Conservation (phyloP, 2,797 vertebrate species). For the Caiman crocodilus region DNA sequence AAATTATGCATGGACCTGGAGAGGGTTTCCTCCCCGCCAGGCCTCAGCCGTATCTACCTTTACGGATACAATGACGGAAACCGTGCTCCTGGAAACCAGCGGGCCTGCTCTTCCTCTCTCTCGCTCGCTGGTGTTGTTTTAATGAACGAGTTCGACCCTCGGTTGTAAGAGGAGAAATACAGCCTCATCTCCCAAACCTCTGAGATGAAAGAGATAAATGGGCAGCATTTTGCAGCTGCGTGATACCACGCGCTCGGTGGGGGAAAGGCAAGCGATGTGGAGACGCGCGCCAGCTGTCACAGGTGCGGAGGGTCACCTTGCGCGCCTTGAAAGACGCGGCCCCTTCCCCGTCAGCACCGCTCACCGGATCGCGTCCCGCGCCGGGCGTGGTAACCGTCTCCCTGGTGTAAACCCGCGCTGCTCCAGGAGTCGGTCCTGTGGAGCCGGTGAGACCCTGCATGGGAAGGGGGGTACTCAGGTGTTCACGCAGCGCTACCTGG, state of each 20-base stretch:
- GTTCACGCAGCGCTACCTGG: background rate
- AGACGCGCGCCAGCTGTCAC: too few relatives aligned
- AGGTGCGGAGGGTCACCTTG: background rate
- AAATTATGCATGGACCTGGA: background rate
- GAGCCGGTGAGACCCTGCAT: background rate
- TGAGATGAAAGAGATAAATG: fast-evolving
- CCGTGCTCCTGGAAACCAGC: background rate
- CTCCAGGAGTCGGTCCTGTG: background rate
- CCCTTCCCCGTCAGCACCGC: background rate
- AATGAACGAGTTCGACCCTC: background rate
- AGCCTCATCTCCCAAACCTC: background rate
- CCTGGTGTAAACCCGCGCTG: too few relatives aligned
- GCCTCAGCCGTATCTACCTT: background rate
- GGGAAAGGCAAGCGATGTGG: background rate
- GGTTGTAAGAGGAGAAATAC: background rate
- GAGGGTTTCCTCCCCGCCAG: background rate
- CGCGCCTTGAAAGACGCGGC: too few relatives aligned
- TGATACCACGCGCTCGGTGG: fast-evolving
- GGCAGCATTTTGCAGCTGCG: background rate
- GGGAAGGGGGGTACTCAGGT: slow-evolving; percentile 41
- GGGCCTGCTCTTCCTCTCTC: background rate
- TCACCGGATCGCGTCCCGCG: background rate
- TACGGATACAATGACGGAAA: background rate
- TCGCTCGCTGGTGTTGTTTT: background rate
- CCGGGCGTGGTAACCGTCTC: background rate